phyloP scores from a whole-genome alignment of 2,888 invertebrate species.

The Masnerella sp. region DNA sequence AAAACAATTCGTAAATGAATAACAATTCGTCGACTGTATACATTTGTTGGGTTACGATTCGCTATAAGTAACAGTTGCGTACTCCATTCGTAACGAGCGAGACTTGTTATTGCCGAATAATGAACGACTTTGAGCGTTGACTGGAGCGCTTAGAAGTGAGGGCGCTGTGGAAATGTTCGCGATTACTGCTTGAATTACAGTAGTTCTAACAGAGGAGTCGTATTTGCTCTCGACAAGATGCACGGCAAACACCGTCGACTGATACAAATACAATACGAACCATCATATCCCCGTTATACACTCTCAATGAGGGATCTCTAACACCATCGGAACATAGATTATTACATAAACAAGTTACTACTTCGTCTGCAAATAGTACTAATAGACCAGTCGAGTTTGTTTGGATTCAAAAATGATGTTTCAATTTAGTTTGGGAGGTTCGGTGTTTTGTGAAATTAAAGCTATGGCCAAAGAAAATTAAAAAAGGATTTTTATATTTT shows the following conservation, averaged over 20 bases:
- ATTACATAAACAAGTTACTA: too few species aligned
- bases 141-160: slow-evolving; percentile 2
- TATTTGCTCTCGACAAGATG: slow-evolving; percentile 39
- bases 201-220: slow-evolving; percentile 23
- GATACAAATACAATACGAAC: slow-evolving; percentile 32
- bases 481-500: too few species aligned
- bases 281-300: slow-evolving; percentile 27
- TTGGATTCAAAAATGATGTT: too few species aligned
- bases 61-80: not conserved
- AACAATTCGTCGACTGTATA: too few species aligned
- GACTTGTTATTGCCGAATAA: slow-evolving; percentile 32
- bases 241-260: slow-evolving; percentile 21
- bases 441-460: too few species aligned
- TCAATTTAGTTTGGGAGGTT: too few species aligned
- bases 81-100: not conserved
- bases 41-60: not conserved
- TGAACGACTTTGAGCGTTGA: slow-evolving; percentile 27
- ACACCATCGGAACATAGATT: too few species aligned
- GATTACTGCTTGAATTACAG: slow-evolving; percentile 37
- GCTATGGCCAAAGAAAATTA: too few species aligned
- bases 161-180: slow-evolving; percentile 19
- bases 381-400: too few species aligned
- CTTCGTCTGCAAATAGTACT: too few species aligned
- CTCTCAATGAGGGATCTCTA: slow-evolving; percentile 16
- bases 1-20: too few species aligned